These are phyloP conservation scores for Pseudochirops corinnae DNA, from an alignment of 2,797 vertebrate species.

Conservation along the genomic window DNA sequence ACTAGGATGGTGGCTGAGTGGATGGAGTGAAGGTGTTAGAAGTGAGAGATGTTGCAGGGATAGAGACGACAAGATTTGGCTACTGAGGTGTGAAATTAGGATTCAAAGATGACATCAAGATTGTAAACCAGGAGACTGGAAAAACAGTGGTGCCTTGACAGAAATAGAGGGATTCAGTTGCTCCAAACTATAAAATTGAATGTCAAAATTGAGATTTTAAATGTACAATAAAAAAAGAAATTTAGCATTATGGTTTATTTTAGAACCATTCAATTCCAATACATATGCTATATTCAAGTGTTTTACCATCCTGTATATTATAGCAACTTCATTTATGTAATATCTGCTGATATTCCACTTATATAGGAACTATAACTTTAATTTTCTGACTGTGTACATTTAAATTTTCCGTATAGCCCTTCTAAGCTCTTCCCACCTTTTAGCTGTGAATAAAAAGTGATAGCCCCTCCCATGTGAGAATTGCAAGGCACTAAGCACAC, in stretches of 20 bases:
- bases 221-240: constrained; percentile 4
- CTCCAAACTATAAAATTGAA: constrained; percentile 49
- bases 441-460: constrained; percentile 28
- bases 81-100: not conserved
- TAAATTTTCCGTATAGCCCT: constrained; percentile 43
- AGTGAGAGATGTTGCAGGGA: not conserved
- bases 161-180: constrained; percentile 20
- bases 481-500: constrained; percentile 1
- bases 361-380: constrained; percentile 41
- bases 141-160: not conserved
- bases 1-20: not conserved
- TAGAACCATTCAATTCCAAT: constrained; percentile 19
- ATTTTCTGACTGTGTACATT: constrained; percentile 46
- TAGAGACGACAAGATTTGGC: not conserved
- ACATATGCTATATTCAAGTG: not conserved
- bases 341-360: not conserved
- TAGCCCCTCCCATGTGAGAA: constrained; percentile 21
- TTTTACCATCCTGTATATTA: not conserved
- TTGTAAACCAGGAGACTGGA: not conserved
- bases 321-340: not conserved
- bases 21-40: not conserved
- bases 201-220: constrained; percentile 59
- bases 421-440: constrained; percentile 41
- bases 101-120: not conserved
- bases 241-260: constrained; percentile 49